Base-by-base conservation (phyloP, 1,140 invertebrate species). In the Pseudomyrmex sp. region DNA sequence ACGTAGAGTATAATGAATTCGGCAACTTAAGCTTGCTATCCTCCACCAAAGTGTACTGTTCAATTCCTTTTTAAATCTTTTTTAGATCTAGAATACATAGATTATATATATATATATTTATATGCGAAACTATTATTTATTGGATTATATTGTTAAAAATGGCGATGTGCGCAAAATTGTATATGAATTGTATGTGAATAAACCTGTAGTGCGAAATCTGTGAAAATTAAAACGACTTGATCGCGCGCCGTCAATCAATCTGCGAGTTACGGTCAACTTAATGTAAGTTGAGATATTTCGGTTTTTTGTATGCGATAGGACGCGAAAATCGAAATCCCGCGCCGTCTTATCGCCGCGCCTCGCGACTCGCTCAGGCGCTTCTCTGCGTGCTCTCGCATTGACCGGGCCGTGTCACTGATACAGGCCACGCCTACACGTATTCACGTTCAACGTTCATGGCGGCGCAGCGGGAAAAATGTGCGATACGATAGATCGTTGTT, bases 341-440 rank as follows among this genome's bases (percentile, higher is more conserved):
- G 76, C 54, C 3, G 35, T 35, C 4, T 35, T 35, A 35, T 35
- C 35, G 35, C 35, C 35, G 35, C 35, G 7, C 35, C 35, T 35
- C 35, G 26, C 26, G 3, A 7, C 35, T 35, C 35, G 35, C 35
- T 35, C 35, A 35, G 35, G 35, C 35, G n/a, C 26, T 59, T 69
- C 23, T 69, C 1, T 12, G 18, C 52, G 18, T 12, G 54, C 54
- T n/a, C 26, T 52, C 52, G 58, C 20, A 90, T 90, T 90, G 86
- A 88, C 20, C n/a, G 44, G 61, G 46, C 44, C 35, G 35, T 35
- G 18, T 79, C n/a, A n/a, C n/a, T n/a, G n/a, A 26, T 77, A 58
- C 59, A 85, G 73, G 74, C 85, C 88, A 88, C 84, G 88, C 86
- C 89, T 88, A 89, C 89, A 26, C 35, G 4, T 35, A 35, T 35